Percentiles rank a stretch among this genome's conserved stretches.
Conservation (phyloP, 2,797 vertebrate genomes). For the Hoplostethus mediterraneus region DNA sequence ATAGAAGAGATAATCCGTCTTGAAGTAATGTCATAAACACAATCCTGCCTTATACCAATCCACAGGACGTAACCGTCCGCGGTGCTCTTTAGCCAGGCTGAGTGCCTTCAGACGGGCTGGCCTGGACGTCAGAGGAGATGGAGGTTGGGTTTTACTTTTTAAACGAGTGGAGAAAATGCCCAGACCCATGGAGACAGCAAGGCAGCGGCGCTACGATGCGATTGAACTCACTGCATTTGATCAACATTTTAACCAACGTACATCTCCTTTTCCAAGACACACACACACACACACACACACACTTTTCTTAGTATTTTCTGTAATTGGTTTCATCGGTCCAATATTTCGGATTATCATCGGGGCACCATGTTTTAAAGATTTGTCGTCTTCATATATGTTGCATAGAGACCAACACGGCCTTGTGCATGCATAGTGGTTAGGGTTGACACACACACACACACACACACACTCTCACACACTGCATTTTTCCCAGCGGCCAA, state of each 20-base stretch:
- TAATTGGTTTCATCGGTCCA: too few relatives aligned
- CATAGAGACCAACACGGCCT: background rate
- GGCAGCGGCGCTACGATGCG: too few relatives aligned
- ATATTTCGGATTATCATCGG: too few relatives aligned
- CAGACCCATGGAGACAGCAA: too few relatives aligned
- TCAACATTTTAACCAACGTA: too few relatives aligned
- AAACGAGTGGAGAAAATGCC: background rate
- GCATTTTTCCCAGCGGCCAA: conserved; percentile 8
- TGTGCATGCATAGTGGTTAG: background rate
- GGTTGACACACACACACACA: too few relatives aligned
- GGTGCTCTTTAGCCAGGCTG: conserved; percentile 1
- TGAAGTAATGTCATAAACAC: conserved; percentile 46
- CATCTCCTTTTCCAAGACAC: background rate
- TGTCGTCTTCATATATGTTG: background rate
- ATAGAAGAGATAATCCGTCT: conserved; percentile 34
- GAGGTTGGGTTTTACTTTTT: background rate
- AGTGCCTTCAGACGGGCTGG: too few relatives aligned
- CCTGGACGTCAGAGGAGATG: background rate
- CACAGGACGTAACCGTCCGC: conserved; percentile 1
- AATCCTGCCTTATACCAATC: conserved; percentile 5
- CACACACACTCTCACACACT: background rate
- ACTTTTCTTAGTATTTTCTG: background rate
- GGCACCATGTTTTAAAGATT: too few relatives aligned
- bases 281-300: background rate
- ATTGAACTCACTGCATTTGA: too few relatives aligned